Conservation (phyloP, 2,113 vertebrate genomes). For the Pogonocichla stellata region DNA sequence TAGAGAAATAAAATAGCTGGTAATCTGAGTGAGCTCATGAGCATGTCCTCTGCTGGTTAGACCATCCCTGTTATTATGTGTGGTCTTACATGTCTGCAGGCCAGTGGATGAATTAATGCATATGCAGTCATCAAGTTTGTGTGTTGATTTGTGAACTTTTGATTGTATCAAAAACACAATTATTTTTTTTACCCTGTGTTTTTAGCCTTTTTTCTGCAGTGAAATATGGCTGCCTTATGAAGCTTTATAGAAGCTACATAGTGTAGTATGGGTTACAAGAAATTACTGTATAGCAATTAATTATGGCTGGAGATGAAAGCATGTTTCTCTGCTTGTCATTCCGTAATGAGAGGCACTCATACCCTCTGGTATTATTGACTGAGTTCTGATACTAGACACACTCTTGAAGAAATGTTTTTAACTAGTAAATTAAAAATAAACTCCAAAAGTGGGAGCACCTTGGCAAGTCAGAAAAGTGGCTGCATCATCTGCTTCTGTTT, state of each 20-base stretch:
- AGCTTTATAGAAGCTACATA: not conserved
- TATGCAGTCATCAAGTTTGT: not conserved
- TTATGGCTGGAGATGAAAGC: not conserved
- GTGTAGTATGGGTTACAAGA: not conserved
- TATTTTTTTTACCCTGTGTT: not conserved
- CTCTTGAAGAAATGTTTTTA: not conserved
- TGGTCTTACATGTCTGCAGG: not conserved
- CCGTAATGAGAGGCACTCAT: not conserved
- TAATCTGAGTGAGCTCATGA: not conserved
- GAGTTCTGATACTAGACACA: not conserved
- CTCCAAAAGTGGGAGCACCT: not conserved
- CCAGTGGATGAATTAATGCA: not conserved
- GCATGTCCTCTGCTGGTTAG: not conserved
- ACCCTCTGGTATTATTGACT: not conserved
- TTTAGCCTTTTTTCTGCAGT: not conserved
- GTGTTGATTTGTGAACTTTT: not conserved
- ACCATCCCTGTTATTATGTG: not conserved
- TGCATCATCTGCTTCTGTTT: not conserved
- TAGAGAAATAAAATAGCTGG: constrained; percentile 22
- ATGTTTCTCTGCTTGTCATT: not conserved
- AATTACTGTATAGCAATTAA: not conserved
- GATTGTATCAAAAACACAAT: not conserved
- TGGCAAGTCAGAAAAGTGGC: not conserved
- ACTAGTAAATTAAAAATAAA: not conserved
- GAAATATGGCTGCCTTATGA: not conserved